Evolutionary conservation across 37 sponge, comb jelly and placozoan genomes (phyloP), one percentile per base, ranked within the genome.

Genomic region (Petrosia ficiformis): DNA sequence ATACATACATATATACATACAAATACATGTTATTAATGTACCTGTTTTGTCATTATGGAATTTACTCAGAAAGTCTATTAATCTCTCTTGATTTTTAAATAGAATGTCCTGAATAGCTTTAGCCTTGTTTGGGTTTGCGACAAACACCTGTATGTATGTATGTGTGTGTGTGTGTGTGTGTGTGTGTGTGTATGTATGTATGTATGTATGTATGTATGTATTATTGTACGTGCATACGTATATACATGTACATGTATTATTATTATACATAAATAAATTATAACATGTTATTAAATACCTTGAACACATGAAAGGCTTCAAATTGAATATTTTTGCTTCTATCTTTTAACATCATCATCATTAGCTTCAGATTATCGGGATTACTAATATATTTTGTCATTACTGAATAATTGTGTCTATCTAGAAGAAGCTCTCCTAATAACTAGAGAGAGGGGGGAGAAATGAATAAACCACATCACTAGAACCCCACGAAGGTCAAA

Each of bases 261-360:
- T n/a, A n/a, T n/a, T n/a, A n/a, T n/a, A n/a, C n/a, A n/a, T n/a
- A n/a, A n/a, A n/a, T n/a, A n/a, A 44, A 39, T 14, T 19, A 32
- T 38, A 11, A 34, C 34, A 10, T 57, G 40, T 57, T 54, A 32
- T 61, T 42, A 57, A 44, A 35, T 35, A 96, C 95, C 82, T 99
- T 99, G 82, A 99, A 99, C 5, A 99, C 99, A 60, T 99, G 99
- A 76, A 99, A 99, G 42, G 99, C 99, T 70, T 99, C 99, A 81
- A 93, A 99, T 65, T 96, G 97, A 32, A 99, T 99, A 67, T 93
- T 96, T 37, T 90, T 85, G 59, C 91, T 90, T 14, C 59, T 70
- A 58, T 99, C 97, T 14, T 83, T 68, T 34, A 99, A 71, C 82
- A 99, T 84, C 36, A 72, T 96, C 99, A 99, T 99, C 90, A 99